A percentile compares a stretch with the other conserved stretches of the same genome.
These are phyloP conservation scores for Xylota segnis DNA, from an alignment of 2,888 invertebrate species.

Conservation along the genomic window DNA sequence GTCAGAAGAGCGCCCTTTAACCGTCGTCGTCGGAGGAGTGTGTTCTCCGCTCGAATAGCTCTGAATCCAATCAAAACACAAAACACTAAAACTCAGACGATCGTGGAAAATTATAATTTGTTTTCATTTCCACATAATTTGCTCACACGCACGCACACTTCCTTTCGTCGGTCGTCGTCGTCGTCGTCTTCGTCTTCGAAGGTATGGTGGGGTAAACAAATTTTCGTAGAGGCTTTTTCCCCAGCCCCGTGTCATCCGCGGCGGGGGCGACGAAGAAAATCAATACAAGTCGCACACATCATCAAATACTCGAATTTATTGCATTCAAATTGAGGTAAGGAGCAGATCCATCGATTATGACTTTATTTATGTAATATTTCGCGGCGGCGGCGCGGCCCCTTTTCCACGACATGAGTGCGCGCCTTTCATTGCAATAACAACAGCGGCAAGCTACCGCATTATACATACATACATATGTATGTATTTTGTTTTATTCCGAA, in stretches of 20 bases:
- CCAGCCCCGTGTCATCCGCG: background rate
- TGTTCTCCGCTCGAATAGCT: slow-evolving; percentile 2
- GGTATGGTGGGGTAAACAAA: slow-evolving; percentile 7
- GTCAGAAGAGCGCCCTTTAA: slow-evolving; percentile 12
- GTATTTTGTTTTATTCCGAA: background rate
- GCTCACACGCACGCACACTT: slow-evolving; percentile 2
- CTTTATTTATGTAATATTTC: slow-evolving; percentile 39
- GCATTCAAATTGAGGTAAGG: slow-evolving; percentile 13
- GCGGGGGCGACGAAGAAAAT: background rate
- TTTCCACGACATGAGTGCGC: background rate
- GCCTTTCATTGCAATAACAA: slow-evolving; percentile 29
- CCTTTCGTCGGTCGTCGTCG: background rate
- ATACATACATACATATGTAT: background rate
- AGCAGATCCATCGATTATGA: slow-evolving; percentile 26
- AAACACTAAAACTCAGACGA: background rate
- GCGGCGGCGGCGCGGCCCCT: background rate
- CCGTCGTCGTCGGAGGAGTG: background rate
- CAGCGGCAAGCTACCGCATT: background rate
- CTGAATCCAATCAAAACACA: slow-evolving; percentile 20
- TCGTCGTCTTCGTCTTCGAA: background rate
- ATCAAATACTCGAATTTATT: slow-evolving; percentile 48
- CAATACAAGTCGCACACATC: slow-evolving; percentile 29
- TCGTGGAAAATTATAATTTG: slow-evolving; percentile 45
- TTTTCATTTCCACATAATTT: slow-evolving; percentile 44
- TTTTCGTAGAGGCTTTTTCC: background rate